A percentile compares a stretch with the other conserved stretches of the same genome.
phyloP scores from a whole-genome alignment of 2,797 vertebrate species.

The Potorous gilbertii region DNA sequence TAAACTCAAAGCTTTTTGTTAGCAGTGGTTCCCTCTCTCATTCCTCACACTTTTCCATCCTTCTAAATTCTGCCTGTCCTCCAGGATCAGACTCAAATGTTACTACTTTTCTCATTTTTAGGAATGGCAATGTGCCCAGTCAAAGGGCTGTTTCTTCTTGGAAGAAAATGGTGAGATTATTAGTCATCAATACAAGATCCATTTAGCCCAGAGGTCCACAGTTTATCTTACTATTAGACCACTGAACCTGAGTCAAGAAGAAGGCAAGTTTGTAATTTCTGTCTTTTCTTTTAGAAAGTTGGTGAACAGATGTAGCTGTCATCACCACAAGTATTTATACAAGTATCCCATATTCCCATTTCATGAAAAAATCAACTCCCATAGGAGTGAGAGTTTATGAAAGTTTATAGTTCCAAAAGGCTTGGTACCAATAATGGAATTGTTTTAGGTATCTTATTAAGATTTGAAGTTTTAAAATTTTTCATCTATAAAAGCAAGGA shows the following conservation, averaged over 20 bases:
- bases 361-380: conserved; percentile 43
- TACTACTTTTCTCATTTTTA: conserved; percentile 75
- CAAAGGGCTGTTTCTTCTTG: conserved; percentile 94
- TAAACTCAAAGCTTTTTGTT: neutral
- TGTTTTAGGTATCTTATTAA: neutral
- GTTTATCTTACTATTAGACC: conserved; percentile 92
- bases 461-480: neutral
- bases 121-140: conserved; percentile 88
- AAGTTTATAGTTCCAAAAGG: neutral
- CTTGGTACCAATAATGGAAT: neutral
- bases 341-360: conserved; percentile 10
- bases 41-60: neutral
- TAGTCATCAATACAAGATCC: conserved; percentile 91
- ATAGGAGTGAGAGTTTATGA: conserved; percentile 7
- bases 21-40: neutral
- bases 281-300: conserved; percentile 38
- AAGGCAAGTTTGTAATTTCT: conserved; percentile 83
- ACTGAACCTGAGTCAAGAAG: conserved; percentile 83
- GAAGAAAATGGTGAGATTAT: conserved; percentile 90
- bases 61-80: neutral
- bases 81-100: neutral
- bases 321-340: conserved; percentile 21
- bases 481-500: neutral
- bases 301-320: conserved; percentile 2
- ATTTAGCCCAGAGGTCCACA: conserved; percentile 87